A percentile compares a stretch with the other conserved stretches of the same genome.
Conservation (phyloP, 2,113 vertebrate species). For the Xenotilapia caudafasciata region DNA sequence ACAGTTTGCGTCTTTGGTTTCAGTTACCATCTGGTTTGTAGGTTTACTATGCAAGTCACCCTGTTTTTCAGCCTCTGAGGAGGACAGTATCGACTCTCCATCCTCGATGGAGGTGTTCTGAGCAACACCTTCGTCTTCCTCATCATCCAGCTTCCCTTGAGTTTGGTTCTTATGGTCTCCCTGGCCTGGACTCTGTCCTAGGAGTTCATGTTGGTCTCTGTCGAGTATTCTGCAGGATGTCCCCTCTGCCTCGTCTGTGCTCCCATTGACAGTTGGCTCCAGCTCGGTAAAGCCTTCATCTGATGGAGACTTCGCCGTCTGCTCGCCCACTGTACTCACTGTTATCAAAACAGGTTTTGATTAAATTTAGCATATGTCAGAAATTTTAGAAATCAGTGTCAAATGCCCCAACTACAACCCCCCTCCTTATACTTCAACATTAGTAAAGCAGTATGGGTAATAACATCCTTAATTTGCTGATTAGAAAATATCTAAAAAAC, state of each 20-base stretch:
- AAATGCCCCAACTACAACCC: neutral
- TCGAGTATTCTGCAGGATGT: neutral
- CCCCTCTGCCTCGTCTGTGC: constrained; percentile 24
- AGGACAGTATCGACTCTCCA: constrained; percentile 17
- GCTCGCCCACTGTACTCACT: constrained; percentile 34
- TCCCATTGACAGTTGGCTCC: constrained; percentile 53
- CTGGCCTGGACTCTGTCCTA: neutral
- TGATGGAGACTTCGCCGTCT: constrained; percentile 62
- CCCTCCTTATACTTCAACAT: neutral
- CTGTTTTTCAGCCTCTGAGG: constrained; percentile 24
- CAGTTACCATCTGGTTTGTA: neutral
- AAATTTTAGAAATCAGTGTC: neutral
- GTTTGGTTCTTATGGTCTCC: neutral
- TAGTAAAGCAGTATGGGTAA: neutral
- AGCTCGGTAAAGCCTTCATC: constrained; percentile 77
- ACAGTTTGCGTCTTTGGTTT: constrained; percentile 35
- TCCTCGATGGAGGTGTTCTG: constrained; percentile 54
- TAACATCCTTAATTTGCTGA: neutral
- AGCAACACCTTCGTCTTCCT: constrained; percentile 54
- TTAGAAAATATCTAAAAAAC: neutral
- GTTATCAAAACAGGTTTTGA: neutral
- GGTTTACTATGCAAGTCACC: neutral
- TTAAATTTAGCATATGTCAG: neutral
- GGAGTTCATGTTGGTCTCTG: constrained; percentile 6
- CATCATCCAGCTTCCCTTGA: constrained; percentile 47